Percentiles rank a stretch among this genome's conserved stretches.
These are phyloP conservation scores for Microcebus lehilahytsara DNA, from an alignment of 2,113 vertebrate species.

Conservation along the genomic window DNA sequence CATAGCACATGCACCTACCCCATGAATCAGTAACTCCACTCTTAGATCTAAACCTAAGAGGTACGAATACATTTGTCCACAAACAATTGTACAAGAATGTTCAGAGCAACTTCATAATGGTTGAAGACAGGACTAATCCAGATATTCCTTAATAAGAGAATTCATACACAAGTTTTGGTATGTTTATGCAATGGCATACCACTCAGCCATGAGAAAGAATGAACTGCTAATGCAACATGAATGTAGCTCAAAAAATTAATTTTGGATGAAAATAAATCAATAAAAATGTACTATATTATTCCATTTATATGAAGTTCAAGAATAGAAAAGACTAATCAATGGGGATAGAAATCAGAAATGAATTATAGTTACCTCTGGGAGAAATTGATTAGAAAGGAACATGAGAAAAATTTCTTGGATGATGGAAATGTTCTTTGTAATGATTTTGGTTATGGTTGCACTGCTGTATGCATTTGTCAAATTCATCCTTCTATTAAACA, in stretches of 20 bases:
- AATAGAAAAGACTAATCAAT: not conserved
- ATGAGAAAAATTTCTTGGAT: not conserved
- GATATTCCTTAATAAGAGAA: not conserved
- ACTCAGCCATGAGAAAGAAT: not conserved
- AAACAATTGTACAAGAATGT: not conserved
- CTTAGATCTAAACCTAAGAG: not conserved
- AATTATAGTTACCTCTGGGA: not conserved
- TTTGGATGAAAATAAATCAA: not conserved
- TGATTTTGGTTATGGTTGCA: not conserved
- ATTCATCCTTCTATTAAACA: not conserved
- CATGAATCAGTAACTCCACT: not conserved
- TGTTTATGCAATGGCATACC: not conserved
- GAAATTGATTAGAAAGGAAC: not conserved
- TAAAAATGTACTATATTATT: not conserved
- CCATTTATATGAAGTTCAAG: not conserved
- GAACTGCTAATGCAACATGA: not conserved
- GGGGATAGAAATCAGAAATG: not conserved
- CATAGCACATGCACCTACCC: not conserved
- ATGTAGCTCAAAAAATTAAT: not conserved
- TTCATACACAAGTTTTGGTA: not conserved
- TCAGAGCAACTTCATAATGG: not conserved
- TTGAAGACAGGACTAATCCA: not conserved
- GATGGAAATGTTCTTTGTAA: not conserved
- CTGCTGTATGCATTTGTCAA: not conserved
- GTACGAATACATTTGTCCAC: not conserved